Base-by-base conservation (phyloP, 2,797 vertebrate genomes). In the Dendrocincla tyrannina region DNA sequence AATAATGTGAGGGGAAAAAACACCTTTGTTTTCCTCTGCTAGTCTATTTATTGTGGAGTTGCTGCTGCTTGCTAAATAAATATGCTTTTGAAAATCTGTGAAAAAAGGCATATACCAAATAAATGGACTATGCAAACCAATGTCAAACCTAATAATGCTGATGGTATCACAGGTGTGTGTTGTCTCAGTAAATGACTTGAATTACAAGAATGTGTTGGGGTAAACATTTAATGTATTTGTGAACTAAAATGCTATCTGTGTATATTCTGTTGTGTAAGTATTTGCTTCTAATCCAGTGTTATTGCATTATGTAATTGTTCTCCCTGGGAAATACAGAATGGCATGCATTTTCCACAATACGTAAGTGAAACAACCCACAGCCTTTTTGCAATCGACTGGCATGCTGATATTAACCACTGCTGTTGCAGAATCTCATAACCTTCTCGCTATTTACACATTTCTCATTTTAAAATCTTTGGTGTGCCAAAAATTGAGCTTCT, bases 331-430 rank as follows among this genome's bases (percentile, higher is more conserved):
- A 98, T 98, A 98, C 98, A 99, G 98, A 99, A 98, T 98, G 98
- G 98, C 98, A 98, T 99, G 98, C 98, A 98, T 98, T 99, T 99
- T 98, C 98, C 98, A 98, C 98, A 98, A 99, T 99, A 99, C 98
- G 98, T 98, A 99, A 99, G 99, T 99, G 97, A 98, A 98, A 97
- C 92, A 97, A 98, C 98, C 96, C 91, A 85, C 96, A 96, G 98
- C 97, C 96, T 96, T 98, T 98, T 98, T 98, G 98, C 98, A 98
- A 98, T 98, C 97, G 92, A 97, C 96, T 97, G 98, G 98, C 98
- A 98, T 98, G 98, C 98, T 96, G 94, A 97, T 97, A 97, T 98
- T 98, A 99, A 99, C 98, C 97, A 97, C 98, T 97, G 98, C 97
- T 98, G 25, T 96, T 96, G 98, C 98, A 97, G 97, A 97, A 97